phyloP scores from a whole-genome alignment of 1,140 invertebrate genomes.

The Eulimnadia texana region DNA sequence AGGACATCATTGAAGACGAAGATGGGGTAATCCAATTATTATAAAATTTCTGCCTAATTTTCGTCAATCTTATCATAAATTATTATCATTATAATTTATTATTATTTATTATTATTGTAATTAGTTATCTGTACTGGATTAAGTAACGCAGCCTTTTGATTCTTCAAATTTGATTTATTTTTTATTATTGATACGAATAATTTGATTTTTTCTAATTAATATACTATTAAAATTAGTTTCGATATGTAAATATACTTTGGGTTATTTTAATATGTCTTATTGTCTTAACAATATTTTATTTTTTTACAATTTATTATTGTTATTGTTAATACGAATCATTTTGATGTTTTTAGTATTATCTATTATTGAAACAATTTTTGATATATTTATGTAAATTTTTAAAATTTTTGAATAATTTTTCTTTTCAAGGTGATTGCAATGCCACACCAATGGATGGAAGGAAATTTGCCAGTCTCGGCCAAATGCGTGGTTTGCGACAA shows the following conservation, averaged over 20 bases:
- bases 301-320: no score
- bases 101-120: not conserved
- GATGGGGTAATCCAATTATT: conserved; percentile 45
- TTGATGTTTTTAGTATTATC: no score
- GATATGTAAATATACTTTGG: not conserved
- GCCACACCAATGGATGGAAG: conserved; percentile 97
- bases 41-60: not conserved
- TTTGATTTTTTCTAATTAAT: no score
- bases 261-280: not conserved
- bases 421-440: conserved; percentile 84
- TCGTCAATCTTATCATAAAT: not conserved
- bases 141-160: no score
- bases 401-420: no score
- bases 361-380: no score
- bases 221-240: no score
- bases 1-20: conserved; percentile 81
- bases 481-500: conserved; percentile 91
- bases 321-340: no score
- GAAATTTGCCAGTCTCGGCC: conserved; percentile 85
- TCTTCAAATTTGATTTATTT: no score
- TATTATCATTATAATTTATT: not conserved
- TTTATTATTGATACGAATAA: no score
- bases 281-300: no score
- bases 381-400: no score
- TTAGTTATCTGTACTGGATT: not conserved